Evolutionary conservation across 2,888 invertebrate species (phyloP), one percentile per base, ranked within the genome.

Genomic region (Drosophila pegasa): DNA sequence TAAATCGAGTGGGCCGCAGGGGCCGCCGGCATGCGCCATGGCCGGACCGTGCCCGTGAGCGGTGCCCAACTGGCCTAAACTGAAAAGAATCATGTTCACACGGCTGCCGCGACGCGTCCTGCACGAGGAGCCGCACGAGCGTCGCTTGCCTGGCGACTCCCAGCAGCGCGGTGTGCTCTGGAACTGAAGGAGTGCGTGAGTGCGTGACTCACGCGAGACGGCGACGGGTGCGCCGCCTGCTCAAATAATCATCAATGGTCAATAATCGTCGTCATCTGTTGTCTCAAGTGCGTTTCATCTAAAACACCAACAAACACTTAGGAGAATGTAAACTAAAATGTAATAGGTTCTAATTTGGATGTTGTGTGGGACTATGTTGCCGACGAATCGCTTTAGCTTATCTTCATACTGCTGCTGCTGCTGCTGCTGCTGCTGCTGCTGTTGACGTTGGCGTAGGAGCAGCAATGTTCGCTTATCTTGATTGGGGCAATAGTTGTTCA

Each of bases 251-350:
- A 67, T 80, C 78, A 67, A 80, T 80, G 69, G 71, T 80, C 75
- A 81, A 82, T 82, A 76, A 83, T 86, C 83, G 84, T 87, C 77
- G 76, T 81, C 80, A 75, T 80, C 84, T 88, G 85, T 79, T 80
- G 90, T 88, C 90, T 90, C 89, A 89, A 85, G 84, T 87, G 88
- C 89, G 85, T 89, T 89, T 90, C 90, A 91, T 91, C 91, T 91
- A 91, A 91, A 91, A 91, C 91, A 91, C 91, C 91, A 91, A 90
- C 63, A 75, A 75, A 91, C 88, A 87, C 89, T 90, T 75, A 89
- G 80, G 80, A 89, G 89, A 90, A 91, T 90, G 88, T 90, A 88
- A 90, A 91, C 84, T 90, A 91, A 89, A 88, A 87, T 84, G 79
- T 83, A 89, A 87, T 91, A 90, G 84, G 84, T 89, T 89, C 89